phyloP scores from a whole-genome alignment of 1,140 invertebrate genomes.

The Bombus haemorrhoidalis region DNA sequence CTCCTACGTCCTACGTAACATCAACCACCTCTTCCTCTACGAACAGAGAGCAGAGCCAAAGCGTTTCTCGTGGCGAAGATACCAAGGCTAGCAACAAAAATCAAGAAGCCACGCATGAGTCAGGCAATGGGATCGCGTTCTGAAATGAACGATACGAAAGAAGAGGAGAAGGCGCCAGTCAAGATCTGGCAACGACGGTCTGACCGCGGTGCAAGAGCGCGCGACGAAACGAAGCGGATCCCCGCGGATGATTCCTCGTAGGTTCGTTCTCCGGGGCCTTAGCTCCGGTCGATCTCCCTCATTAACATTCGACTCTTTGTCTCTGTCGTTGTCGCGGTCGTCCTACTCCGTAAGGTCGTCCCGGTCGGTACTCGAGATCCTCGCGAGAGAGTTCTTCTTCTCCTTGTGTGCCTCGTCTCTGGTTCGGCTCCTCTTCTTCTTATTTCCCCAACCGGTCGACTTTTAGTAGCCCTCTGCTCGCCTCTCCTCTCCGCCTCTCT shows the following conservation, averaged over 20 bases:
- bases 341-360: constrained; percentile 57
- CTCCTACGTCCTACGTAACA: too few relatives aligned
- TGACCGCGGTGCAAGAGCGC: constrained; percentile 3
- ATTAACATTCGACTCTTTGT: constrained; percentile 68
- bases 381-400: constrained; percentile 32
- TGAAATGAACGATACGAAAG: constrained; percentile 8
- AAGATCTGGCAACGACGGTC: constrained; percentile 42
- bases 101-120: neutral
- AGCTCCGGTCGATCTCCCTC: constrained; percentile 63
- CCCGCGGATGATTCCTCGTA: constrained; percentile 50
- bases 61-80: neutral
- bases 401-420: constrained; percentile 3
- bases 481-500: neutral
- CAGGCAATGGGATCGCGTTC: neutral
- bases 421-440: constrained; percentile 23
- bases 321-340: constrained; percentile 61
- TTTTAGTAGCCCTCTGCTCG: constrained; percentile 52
- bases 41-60: too few relatives aligned
- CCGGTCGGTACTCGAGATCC: constrained; percentile 41
- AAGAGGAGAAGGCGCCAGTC: constrained; percentile 17
- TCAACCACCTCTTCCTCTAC: too few relatives aligned
- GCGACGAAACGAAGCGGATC: constrained; percentile 51
- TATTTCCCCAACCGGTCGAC: constrained; percentile 53
- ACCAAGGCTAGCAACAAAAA: neutral
- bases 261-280: constrained; percentile 9